Base-by-base conservation (phyloP, 2,113 vertebrate species). In the Eudyptes chrysolophus region DNA sequence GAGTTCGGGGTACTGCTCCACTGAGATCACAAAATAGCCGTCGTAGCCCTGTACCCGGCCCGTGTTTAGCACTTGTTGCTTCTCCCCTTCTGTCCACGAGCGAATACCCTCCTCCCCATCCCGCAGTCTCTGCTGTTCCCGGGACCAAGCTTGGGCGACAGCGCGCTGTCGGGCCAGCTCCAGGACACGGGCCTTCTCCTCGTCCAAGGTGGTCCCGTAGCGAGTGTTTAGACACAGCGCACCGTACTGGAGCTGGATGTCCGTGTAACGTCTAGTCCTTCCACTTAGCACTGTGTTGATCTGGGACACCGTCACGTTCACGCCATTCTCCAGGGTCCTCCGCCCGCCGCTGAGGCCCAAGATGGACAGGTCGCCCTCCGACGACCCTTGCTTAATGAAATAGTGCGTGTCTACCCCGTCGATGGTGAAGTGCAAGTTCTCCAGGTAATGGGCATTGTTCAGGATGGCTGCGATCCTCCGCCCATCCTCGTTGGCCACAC, bases 1-100 rank as follows among this genome's bases (percentile, higher is more conserved):
- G 96, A 99, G 99, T 99, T 99, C 99, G 0, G 99, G 99, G 96
- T 99, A 99, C 97, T 99, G 99, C 98, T 99, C 99, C 24, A 99
- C 99, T 6, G 99, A 99, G 95, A 99, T 99, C 84, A 99, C 99
- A 78, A 99, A 99, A 97, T 99, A 99, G 90, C 99, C 99, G 0
- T 99, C 99, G 26, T 99, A 99, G 97, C 99, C 99, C 95, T 99
- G 99, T 92, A 99, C 99, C 87, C 98, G 98, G 88, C 99, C 99
- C 0, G 98, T 98, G 97, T 97, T 99, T 89, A 99, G 98, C 92
- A 99, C 98, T 98, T 99, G 99, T 44, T 99, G 99, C 97, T 98
- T 99, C 97, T 99, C 99, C 83, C 99, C 99, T 91, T 99, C 99
- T 91, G 99, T 99, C 99, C 99, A 99, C 22, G 98, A 98, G 51